A percentile compares a stretch with the other conserved stretches of the same genome.
These are phyloP conservation scores for Cervus canadensis DNA, from an alignment of 2,113 vertebrate species.

Conservation along the genomic window DNA sequence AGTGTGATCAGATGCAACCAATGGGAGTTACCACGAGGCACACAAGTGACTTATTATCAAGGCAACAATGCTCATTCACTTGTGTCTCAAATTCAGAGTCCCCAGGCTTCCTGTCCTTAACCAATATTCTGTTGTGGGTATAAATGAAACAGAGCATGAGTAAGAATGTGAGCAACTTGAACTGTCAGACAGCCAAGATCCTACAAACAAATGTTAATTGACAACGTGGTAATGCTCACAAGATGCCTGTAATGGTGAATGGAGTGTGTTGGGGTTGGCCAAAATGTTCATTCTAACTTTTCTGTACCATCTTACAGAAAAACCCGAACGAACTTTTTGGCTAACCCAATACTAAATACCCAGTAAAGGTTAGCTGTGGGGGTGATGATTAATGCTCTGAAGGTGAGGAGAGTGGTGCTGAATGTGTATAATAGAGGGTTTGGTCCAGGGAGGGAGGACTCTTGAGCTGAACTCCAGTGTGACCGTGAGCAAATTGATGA, in stretches of 20 bases:
- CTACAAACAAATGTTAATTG: not conserved
- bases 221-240: rapidly evolving
- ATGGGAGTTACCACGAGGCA: not conserved
- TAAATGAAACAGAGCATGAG: not conserved
- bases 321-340: not conserved
- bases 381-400: rapidly evolving
- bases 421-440: not conserved
- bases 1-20: not conserved
- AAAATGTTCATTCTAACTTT: not conserved
- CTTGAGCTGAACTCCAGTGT: not conserved
- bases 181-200: not conserved
- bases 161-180: not conserved
- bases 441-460: not conserved
- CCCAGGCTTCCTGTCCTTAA: not conserved
- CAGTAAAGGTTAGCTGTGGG: rapidly evolving
- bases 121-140: not conserved
- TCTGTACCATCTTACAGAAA: not conserved
- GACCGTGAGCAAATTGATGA: not conserved
- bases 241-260: not conserved
- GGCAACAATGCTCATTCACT: not conserved
- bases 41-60: not conserved
- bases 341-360: not conserved
- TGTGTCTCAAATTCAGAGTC: rapidly evolving
- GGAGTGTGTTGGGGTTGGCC: not conserved
- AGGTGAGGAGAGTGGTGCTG: not conserved